phyloP scores from a whole-genome alignment of 2,113 vertebrate genomes.

The Cygnus atratus region DNA sequence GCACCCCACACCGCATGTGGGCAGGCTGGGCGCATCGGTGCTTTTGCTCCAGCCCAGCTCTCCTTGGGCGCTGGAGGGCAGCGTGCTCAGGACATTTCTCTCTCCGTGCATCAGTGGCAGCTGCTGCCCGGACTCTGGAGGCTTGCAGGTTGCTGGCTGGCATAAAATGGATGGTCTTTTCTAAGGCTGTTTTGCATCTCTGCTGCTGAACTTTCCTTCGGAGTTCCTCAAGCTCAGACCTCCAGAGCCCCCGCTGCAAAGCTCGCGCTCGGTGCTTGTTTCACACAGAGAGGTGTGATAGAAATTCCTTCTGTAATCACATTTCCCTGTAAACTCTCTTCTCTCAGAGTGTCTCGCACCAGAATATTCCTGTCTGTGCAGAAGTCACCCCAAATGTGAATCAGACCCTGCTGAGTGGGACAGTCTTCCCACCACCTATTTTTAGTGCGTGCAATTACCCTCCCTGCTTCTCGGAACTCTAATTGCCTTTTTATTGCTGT shows the following conservation, averaged over 20 bases:
- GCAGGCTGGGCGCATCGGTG: neutral
- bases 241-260: neutral
- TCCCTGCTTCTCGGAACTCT: slow-evolving; percentile 35
- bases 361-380: slow-evolving; percentile 8
- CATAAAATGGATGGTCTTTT: neutral
- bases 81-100: neutral
- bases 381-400: slow-evolving; percentile 57
- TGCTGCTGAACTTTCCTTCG: neutral
- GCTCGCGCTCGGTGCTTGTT: neutral
- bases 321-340: neutral
- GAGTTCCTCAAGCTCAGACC: neutral
- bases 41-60: neutral
- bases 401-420: slow-evolving; percentile 29
- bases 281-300: neutral
- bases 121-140: neutral
- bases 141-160: neutral
- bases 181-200: neutral
- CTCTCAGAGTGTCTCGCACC: neutral
- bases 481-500: slow-evolving; percentile 73
- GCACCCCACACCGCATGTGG: too few species aligned
- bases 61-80: rapidly evolving
- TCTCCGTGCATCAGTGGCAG: neutral
- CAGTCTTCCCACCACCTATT: slow-evolving; percentile 51
- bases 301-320: slow-evolving; percentile 9
- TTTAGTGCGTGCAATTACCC: slow-evolving; percentile 53